A percentile compares a stretch with the other conserved stretches of the same genome.
Conservation (phyloP, 1,140 invertebrate species). For the Polyergus mexicanus region DNA sequence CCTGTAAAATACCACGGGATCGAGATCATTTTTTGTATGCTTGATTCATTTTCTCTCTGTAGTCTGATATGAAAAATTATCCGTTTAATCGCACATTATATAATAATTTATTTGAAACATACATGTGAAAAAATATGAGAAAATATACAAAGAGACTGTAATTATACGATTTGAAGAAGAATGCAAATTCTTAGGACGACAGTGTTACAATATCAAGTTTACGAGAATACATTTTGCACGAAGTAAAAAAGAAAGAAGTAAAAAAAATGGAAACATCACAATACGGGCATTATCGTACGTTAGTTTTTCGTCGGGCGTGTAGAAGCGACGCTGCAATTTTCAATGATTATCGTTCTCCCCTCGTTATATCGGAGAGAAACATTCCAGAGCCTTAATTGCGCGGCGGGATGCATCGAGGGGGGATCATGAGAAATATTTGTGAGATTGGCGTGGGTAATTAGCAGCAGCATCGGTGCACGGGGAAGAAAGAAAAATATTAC, state of each 20-base stretch:
- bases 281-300: constrained; percentile 14
- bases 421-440: constrained; percentile 58
- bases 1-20: constrained; percentile 84
- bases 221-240: background rate
- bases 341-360: constrained; percentile 57
- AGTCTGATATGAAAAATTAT: too few relatives aligned
- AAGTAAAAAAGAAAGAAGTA: background rate
- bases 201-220: background rate
- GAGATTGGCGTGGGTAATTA: constrained; percentile 54
- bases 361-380: constrained; percentile 53
- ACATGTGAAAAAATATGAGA: background rate
- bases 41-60: background rate
- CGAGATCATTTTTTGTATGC: background rate
- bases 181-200: background rate
- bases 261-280: background rate
- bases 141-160: background rate
- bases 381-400: constrained; percentile 61
- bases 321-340: constrained; percentile 45
- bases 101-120: background rate
- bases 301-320: constrained; percentile 16
- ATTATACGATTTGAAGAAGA: background rate
- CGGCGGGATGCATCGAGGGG: constrained; percentile 36
- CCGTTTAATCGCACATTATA: background rate
- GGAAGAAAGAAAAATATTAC: constrained; percentile 29
- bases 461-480: background rate